These are phyloP conservation scores for Microplitis manilae DNA, from an alignment of 2,888 invertebrate species.

Conservation along the genomic window DNA sequence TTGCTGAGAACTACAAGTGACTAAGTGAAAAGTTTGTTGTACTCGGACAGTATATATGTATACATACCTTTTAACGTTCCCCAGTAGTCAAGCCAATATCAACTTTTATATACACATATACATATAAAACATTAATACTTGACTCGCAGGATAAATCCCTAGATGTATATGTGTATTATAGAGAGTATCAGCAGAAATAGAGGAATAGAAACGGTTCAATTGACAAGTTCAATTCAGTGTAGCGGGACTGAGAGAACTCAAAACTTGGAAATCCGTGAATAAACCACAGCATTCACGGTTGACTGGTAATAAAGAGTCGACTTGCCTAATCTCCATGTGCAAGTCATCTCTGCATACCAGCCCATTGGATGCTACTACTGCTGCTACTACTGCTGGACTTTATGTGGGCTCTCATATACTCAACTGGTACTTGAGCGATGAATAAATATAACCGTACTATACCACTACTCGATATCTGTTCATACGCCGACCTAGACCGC, in stretches of 20 bases:
- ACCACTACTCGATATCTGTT: constrained; percentile 16
- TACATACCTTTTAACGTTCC: constrained; percentile 17
- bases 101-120: too few relatives aligned
- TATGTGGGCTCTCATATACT: constrained; percentile 8
- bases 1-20: constrained; percentile 4
- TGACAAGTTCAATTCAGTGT: background rate
- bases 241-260: background rate
- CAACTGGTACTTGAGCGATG: constrained; percentile 22
- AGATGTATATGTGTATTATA: background rate
- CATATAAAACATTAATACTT: background rate
- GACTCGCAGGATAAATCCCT: background rate
- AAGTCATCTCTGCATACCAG: background rate
- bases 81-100: too few relatives aligned
- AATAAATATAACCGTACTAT: constrained; percentile 28
- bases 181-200: background rate
- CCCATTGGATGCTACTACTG: constrained; percentile 5
- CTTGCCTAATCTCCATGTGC: constrained; percentile 49
- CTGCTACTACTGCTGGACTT: background rate
- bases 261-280: constrained; percentile 46
- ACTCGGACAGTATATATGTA: constrained; percentile 39
- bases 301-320: constrained; percentile 48
- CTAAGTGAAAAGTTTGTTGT: constrained; percentile 54
- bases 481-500: too few relatives aligned
- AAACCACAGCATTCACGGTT: constrained; percentile 50
- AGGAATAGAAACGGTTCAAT: background rate